Base-by-base conservation (phyloP, 1,140 invertebrate species). In the Drosophila kikkawai region DNA sequence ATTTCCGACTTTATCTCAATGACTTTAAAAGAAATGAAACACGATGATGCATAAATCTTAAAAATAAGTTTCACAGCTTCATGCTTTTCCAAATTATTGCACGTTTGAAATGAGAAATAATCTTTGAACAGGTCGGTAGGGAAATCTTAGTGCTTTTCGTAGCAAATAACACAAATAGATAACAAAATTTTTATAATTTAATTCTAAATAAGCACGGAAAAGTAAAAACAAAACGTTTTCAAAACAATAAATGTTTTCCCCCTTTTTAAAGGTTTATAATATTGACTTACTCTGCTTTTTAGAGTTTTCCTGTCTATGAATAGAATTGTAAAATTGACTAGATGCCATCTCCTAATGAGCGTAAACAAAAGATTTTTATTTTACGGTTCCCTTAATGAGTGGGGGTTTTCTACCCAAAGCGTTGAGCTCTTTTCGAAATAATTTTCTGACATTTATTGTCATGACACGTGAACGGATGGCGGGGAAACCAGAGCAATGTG, bases 261-360 rank as follows among this genome's bases (percentile, higher is more conserved):
- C 42, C 6, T 1, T 39, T 22, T 15, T 15, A 22, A 37, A n/a
- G n/a, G 13, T 17, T 37, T n/a, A 11, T n/a, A 39, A 9, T 4
- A 19, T n/a, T 39, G 7, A 15, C 36, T 7, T 8, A n/a, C 7
- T 55, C 12, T 17, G 12, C 37, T 15, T 37, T 15, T 37, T 22
- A 15, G 7, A 55, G 13, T 48, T 34, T 39, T 51, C 45, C 3
- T 29, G 19, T 26, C 8, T 12, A 36, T 39, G 5, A 32, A 3
- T 22, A 9, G 11, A 39, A 36, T 42, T 51, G 22, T 4, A 51
- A 50, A 39, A 22, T 57, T 7, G 6, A 61, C 12, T 69, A 60
- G n/a, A 60, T 37, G 22, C 8, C 41, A n/a, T 59, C 34, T 17
- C 34, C 48, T 68, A 68, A 70, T 70, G 50, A 56, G 34, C 34